These are phyloP conservation scores for Ctenoplectra terminalis DNA, from an alignment of 1,140 invertebrate genomes.

Conservation along the genomic window DNA sequence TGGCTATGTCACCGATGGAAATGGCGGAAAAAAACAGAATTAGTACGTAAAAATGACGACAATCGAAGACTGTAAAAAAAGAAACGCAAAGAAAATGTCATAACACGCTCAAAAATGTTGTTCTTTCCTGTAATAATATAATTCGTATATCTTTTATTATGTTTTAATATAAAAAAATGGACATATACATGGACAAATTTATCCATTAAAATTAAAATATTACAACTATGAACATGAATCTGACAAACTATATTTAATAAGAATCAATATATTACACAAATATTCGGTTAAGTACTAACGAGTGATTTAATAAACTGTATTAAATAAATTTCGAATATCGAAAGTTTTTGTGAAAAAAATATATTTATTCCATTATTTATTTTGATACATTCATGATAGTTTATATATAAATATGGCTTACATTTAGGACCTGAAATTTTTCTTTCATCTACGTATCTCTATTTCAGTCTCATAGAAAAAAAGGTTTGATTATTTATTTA, in stretches of 20 bases:
- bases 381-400: constrained; percentile 37
- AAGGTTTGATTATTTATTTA: constrained; percentile 3
- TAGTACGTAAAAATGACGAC: constrained; percentile 34
- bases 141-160: not conserved
- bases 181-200: not conserved
- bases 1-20: constrained; percentile 53
- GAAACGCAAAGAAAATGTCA: not conserved
- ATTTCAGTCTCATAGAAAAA: constrained; percentile 45
- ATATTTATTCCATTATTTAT: constrained; percentile 35
- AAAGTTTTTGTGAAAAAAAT: constrained; percentile 41
- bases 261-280: not conserved
- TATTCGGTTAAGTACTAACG: too few relatives aligned
- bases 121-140: not conserved
- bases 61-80: constrained; percentile 29
- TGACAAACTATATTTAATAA: not conserved
- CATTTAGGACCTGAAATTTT: constrained; percentile 50
- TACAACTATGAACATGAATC: not conserved
- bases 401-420: constrained; percentile 45
- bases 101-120: not conserved
- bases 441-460: constrained; percentile 22
- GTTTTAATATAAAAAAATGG: not conserved
- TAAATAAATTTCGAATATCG: not conserved
- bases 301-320: too few relatives aligned
- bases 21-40: constrained; percentile 61
- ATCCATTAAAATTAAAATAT: not conserved